Evolutionary conservation across 2,888 invertebrate species (phyloP).

Genomic region (Abrostola triplasia): DNA sequence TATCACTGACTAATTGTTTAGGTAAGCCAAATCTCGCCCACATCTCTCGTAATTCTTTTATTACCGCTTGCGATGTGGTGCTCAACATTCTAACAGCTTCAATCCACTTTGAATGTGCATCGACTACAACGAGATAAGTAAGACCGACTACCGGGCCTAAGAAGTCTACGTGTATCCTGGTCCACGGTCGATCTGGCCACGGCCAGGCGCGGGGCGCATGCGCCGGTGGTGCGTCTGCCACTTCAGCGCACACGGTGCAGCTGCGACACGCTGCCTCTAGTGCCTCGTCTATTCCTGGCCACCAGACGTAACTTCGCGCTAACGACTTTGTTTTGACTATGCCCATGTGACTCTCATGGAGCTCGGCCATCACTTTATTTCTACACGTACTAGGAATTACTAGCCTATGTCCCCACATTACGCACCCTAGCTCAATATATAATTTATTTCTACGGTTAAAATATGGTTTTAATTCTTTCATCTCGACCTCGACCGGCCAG

Average conservation of each 20-base stretch:
- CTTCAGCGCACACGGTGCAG: slow-evolving; percentile 19
- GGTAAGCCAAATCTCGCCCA: not conserved
- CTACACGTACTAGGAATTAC: slow-evolving; percentile 13
- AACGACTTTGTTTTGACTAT: slow-evolving; percentile 35
- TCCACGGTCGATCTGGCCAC: slow-evolving; percentile 29
- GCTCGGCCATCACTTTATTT: slow-evolving; percentile 8
- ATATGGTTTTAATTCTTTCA: slow-evolving; percentile 3
- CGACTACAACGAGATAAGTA: not conserved
- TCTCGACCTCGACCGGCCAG: too few relatives aligned
- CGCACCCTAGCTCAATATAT: slow-evolving; percentile 11
- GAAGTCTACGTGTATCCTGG: slow-evolving; percentile 37
- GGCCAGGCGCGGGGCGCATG: slow-evolving; percentile 13
- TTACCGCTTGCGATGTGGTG: not conserved
- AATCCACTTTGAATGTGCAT: not conserved
- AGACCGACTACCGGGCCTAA: slow-evolving; percentile 29
- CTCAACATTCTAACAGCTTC: not conserved
- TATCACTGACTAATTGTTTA: not conserved
- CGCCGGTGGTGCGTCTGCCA: slow-evolving; percentile 43
- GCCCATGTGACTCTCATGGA: slow-evolving; percentile 38
- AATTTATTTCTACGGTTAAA: slow-evolving; percentile 6
- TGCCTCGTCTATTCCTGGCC: slow-evolving; percentile 54
- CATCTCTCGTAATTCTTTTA: not conserved
- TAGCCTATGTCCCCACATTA: slow-evolving; percentile 27
- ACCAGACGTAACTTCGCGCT: slow-evolving; percentile 40
- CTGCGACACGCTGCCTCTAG: slow-evolving; percentile 20